phyloP scores from a whole-genome alignment of 2,888 invertebrate genomes.

The Augochlorella aurata region DNA sequence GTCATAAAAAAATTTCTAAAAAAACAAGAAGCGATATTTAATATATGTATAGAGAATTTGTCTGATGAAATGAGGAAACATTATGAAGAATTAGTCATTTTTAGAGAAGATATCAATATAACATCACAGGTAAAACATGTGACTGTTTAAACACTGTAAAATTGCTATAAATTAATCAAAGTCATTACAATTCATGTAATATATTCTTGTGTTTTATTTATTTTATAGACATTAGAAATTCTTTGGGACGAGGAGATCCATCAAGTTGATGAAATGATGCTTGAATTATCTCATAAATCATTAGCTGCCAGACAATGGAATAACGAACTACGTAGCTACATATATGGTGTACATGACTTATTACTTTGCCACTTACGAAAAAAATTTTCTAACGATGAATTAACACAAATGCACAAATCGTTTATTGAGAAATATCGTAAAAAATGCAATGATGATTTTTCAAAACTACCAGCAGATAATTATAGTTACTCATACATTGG shows the following conservation, averaged over 20 bases:
- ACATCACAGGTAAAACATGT: slow-evolving; percentile 83
- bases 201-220: not conserved
- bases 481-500: slow-evolving; percentile 89
- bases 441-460: slow-evolving; percentile 82
- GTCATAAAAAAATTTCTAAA: slow-evolving; percentile 69
- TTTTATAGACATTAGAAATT: slow-evolving; percentile 81
- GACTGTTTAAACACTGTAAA: not conserved
- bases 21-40: slow-evolving; percentile 77
- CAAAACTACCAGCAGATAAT: slow-evolving; percentile 87
- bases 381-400: slow-evolving; percentile 80
- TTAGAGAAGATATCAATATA: slow-evolving; percentile 88
- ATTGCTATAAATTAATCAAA: not conserved
- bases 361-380: slow-evolving; percentile 86
- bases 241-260: slow-evolving; percentile 82
- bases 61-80: slow-evolving; percentile 81
- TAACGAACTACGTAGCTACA: slow-evolving; percentile 84
- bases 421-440: slow-evolving; percentile 85
- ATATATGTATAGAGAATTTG: slow-evolving; percentile 85
- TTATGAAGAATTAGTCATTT: slow-evolving; percentile 86
- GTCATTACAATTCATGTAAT: not conserved
- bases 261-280: slow-evolving; percentile 86
- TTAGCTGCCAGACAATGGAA: slow-evolving; percentile 86
- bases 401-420: slow-evolving; percentile 83
- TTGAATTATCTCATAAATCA: slow-evolving; percentile 86
- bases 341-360: slow-evolving; percentile 89